Conservation (phyloP, 2,797 vertebrate genomes). For the Arnoldichthys spilopterus region DNA sequence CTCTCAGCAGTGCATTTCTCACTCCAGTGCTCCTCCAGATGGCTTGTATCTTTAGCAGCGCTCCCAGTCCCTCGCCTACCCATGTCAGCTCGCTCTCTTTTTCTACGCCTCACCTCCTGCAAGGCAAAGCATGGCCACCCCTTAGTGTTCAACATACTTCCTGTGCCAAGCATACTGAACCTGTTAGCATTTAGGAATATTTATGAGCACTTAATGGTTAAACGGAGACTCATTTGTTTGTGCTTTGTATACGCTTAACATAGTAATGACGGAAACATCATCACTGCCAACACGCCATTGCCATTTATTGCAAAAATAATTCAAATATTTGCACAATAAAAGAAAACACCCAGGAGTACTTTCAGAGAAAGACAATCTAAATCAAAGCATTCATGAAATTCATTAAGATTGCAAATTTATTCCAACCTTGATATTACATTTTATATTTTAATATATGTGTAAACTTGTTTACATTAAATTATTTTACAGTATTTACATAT, state of each 20-base stretch:
- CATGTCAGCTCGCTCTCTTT: slow-evolving; percentile 59
- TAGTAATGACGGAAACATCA: neutral
- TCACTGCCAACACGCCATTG: neutral
- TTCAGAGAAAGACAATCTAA: neutral
- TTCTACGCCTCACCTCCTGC: slow-evolving; percentile 2
- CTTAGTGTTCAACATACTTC: slow-evolving; percentile 27
- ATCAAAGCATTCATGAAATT: neutral
- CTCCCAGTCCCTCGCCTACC: slow-evolving; percentile 61
- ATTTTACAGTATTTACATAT: too few species aligned
- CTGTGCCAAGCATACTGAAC: slow-evolving; percentile 6
- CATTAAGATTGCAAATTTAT: too few species aligned
- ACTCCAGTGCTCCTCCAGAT: slow-evolving; percentile 73
- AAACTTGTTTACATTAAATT: too few species aligned
- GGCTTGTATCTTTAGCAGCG: slow-evolving; percentile 71
- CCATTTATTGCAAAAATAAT: slow-evolving; percentile 11
- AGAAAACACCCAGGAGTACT: neutral
- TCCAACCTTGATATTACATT: too few species aligned
- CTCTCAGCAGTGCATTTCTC: slow-evolving; percentile 69
- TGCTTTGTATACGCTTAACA: slow-evolving; percentile 26
- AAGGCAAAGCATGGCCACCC: slow-evolving; percentile 5
- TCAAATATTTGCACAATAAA: neutral
- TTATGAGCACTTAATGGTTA: slow-evolving; percentile 40
- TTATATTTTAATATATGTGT: too few species aligned
- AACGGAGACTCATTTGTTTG: neutral
- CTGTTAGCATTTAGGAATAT: slow-evolving; percentile 35